Conservation (phyloP, 2,113 vertebrate genomes). For the Equus quagga region DNA sequence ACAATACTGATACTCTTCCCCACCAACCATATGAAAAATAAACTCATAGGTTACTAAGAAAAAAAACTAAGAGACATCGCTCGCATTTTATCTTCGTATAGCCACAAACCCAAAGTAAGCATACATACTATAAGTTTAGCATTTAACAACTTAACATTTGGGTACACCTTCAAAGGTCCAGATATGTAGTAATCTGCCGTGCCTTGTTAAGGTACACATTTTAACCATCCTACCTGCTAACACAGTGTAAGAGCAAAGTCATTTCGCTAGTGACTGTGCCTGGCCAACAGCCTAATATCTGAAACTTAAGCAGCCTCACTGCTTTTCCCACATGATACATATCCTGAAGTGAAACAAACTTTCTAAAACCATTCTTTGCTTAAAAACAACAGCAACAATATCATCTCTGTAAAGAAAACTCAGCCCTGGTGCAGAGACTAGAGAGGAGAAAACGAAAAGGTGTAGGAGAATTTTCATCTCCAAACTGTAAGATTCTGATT, state of each 20-base stretch:
- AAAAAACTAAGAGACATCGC: background rate
- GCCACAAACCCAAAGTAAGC: background rate
- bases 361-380: slow-evolving; percentile 7
- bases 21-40: slow-evolving; percentile 13
- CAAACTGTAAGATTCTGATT: slow-evolving; percentile 4
- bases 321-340: background rate
- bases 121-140: background rate
- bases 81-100: background rate
- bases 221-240: background rate
- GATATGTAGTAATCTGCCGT: background rate
- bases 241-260: background rate
- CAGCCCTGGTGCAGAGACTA: background rate
- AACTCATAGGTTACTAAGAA: background rate
- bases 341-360: background rate
- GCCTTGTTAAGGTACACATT: background rate
- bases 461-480: background rate
- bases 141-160: background rate
- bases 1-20: background rate
- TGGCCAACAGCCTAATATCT: background rate
- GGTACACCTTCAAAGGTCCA: background rate
- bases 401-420: slow-evolving; percentile 1
- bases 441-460: background rate
- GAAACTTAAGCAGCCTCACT: slow-evolving; percentile 28
- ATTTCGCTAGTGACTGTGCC: background rate
- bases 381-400: background rate